Conservation (phyloP, 2,888 invertebrate genomes). For the Drosophila subsilvestris region DNA sequence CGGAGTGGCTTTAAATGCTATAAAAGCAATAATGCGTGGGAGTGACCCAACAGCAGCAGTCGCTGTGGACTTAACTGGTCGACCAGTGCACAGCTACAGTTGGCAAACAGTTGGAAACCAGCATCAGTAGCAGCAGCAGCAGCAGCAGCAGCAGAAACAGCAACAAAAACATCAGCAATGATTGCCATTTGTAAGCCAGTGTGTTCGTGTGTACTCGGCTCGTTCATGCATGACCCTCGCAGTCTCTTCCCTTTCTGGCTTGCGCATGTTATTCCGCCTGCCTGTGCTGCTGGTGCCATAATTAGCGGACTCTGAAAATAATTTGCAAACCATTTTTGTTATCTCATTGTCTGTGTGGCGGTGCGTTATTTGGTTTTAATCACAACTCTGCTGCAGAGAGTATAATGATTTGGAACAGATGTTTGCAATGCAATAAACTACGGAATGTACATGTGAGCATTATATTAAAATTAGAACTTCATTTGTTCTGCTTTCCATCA, state of each 20-base stretch:
- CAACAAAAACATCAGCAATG: constrained; percentile 33
- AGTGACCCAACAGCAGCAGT: constrained; percentile 1
- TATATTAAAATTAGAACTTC: neutral
- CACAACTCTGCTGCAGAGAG: neutral
- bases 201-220: constrained; percentile 50
- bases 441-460: neutral
- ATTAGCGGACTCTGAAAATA: constrained; percentile 56
- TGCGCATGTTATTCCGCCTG: constrained; percentile 33
- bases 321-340: constrained; percentile 55
- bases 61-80: neutral
- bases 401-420: neutral
- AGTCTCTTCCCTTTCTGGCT: neutral
- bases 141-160: constrained; percentile 30
- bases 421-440: neutral
- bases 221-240: constrained; percentile 50
- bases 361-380: neutral
- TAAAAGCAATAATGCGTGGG: constrained; percentile 27
- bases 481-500: too few species aligned
- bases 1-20: constrained; percentile 61
- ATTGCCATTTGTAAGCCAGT: constrained; percentile 13
- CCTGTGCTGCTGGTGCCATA: constrained; percentile 54
- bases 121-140: neutral
- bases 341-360: constrained; percentile 24
- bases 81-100: constrained; percentile 31
- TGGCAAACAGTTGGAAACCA: constrained; percentile 50